Percentiles rank a stretch among this genome's conserved stretches.
phyloP scores from a whole-genome alignment of 2,797 vertebrate genomes.

The Muraenolepis orangiensis region DNA sequence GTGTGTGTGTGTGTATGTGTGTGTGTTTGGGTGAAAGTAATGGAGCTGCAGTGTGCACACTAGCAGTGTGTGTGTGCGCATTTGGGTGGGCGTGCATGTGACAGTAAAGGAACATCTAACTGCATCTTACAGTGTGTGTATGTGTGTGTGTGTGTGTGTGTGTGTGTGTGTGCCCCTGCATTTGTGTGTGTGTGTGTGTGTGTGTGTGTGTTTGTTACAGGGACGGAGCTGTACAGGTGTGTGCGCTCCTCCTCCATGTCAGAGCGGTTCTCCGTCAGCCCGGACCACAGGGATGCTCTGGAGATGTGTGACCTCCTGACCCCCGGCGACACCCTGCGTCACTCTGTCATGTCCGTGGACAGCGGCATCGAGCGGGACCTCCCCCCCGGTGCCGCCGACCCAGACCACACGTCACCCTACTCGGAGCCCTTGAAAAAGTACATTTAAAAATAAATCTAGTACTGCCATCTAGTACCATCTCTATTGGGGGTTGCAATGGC shows the following conservation, averaged over 20 bases:
- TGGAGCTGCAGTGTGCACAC: too few relatives aligned
- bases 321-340: slow-evolving; percentile 67
- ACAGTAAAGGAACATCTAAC: too few relatives aligned
- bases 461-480: too few relatives aligned
- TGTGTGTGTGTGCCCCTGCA: slow-evolving; percentile 7
- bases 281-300: slow-evolving; percentile 74
- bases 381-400: slow-evolving; percentile 47
- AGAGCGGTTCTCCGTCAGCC: slow-evolving; percentile 60
- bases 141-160: slow-evolving; percentile 8
- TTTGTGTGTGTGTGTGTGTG: slow-evolving; percentile 3
- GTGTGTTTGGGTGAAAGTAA: neutral
- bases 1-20: neutral
- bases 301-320: slow-evolving; percentile 73
- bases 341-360: slow-evolving; percentile 87
- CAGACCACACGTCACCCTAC: neutral
- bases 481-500: too few relatives aligned
- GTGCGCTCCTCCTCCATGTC: slow-evolving; percentile 65
- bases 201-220: slow-evolving; percentile 59
- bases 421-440: neutral
- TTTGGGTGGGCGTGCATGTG: neutral
- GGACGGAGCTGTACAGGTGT: slow-evolving; percentile 84
- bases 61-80: too few relatives aligned
- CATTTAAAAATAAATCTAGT: neutral
- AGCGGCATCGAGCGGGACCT: slow-evolving; percentile 91
- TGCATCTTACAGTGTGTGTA: slow-evolving; percentile 1